Conservation (phyloP, 1,140 invertebrate species). For the Bombus breviceps region DNA sequence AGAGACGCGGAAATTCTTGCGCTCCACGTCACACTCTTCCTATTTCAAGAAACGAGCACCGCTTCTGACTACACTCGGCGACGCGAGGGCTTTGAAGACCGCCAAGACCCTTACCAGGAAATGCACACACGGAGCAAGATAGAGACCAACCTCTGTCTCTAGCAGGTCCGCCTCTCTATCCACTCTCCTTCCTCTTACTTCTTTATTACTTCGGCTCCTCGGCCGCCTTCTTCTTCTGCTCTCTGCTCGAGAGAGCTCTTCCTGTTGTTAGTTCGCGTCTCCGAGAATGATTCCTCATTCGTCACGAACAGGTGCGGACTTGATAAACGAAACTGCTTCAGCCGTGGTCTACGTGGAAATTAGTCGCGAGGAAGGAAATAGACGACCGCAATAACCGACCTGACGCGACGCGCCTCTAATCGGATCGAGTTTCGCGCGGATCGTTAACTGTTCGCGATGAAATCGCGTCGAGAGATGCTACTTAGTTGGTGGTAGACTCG, state of each 20-base stretch:
- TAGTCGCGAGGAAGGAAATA: slow-evolving; percentile 4
- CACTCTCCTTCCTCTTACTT: slow-evolving; percentile 17
- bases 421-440: slow-evolving; percentile 47
- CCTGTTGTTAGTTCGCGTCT: slow-evolving; percentile 23
- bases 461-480: not conserved
- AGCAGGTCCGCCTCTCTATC: slow-evolving; percentile 11
- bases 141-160: slow-evolving; percentile 19
- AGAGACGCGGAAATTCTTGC: slow-evolving; percentile 33
- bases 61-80: slow-evolving; percentile 57
- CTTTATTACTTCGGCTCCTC: not conserved
- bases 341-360: slow-evolving; percentile 52
- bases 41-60: slow-evolving; percentile 52
- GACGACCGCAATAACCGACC: not conserved
- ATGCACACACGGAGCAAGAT: slow-evolving; percentile 23
- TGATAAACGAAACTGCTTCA: slow-evolving; percentile 54
- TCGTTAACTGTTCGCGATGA: slow-evolving; percentile 27
- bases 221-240: slow-evolving; percentile 27
- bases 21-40: slow-evolving; percentile 31
- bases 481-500: no score
- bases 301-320: slow-evolving; percentile 63
- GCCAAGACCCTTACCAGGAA: slow-evolving; percentile 66
- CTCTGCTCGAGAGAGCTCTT: slow-evolving; percentile 14
- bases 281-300: slow-evolving; percentile 61
- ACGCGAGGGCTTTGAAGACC: slow-evolving; percentile 60
- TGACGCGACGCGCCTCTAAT: slow-evolving; percentile 26